Conservation (phyloP, 2,888 invertebrate genomes). For the Patella caerulea region DNA sequence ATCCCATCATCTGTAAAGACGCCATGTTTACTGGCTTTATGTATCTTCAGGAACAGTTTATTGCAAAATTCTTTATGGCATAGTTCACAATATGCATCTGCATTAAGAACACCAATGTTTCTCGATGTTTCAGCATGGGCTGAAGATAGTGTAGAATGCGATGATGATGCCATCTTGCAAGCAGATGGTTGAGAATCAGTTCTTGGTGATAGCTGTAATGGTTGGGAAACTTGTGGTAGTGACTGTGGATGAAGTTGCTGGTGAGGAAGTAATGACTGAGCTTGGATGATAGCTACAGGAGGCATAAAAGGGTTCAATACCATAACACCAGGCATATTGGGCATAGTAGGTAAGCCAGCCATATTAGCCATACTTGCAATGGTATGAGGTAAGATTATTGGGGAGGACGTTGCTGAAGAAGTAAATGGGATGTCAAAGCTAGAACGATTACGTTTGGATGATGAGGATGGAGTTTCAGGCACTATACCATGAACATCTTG, state of each 20-base stretch:
- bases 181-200: conserved; percentile 16
- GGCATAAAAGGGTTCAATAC: conserved; percentile 69
- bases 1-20: conserved; percentile 54
- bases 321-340: conserved; percentile 66
- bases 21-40: conserved; percentile 70
- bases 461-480: conserved; percentile 49
- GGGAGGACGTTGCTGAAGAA: conserved; percentile 50
- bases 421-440: conserved; percentile 43
- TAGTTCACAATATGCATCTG: conserved; percentile 93
- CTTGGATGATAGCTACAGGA: conserved; percentile 64
- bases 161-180: conserved; percentile 35
- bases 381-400: conserved; percentile 59
- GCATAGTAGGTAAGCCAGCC: conserved; percentile 54
- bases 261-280: conserved; percentile 54
- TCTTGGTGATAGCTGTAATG: conserved; percentile 46
- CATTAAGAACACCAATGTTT: conserved; percentile 58
- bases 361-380: conserved; percentile 62
- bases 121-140: conserved; percentile 29
- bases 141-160: conserved; percentile 30
- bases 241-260: conserved; percentile 54
- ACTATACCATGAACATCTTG: conserved; percentile 72
- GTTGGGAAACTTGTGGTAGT: conserved; percentile 50
- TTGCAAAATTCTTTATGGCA: conserved; percentile 78
- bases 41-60: conserved; percentile 69
- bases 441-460: conserved; percentile 45